phyloP scores from a whole-genome alignment of 1,140 invertebrate genomes.

The Caenorhabditis remanei region DNA sequence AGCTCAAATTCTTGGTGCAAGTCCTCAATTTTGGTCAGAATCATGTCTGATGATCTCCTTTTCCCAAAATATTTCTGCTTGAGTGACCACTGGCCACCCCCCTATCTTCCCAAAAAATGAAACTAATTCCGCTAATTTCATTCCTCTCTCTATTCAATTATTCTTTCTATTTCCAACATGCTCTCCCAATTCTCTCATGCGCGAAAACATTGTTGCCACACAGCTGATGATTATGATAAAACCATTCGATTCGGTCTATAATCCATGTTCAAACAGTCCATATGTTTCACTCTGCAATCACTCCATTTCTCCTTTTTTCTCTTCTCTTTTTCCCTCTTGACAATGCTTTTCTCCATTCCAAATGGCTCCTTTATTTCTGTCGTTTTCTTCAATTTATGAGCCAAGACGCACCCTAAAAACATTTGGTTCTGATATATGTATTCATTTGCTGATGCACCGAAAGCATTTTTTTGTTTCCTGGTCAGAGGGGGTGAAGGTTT shows the following conservation, averaged over 20 bases:
- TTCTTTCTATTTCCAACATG: neutral
- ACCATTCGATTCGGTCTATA: neutral
- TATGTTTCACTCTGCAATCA: slow-evolving; percentile 44
- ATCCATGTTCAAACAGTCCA: slow-evolving; percentile 33
- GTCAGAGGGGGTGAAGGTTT: neutral
- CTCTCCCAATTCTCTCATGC: neutral
- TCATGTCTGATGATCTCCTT: neutral
- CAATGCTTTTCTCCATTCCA: neutral
- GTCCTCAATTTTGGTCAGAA: neutral
- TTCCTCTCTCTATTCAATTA: neutral
- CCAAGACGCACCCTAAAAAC: neutral
- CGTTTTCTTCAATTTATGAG: too few species aligned
- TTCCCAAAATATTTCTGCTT: neutral
- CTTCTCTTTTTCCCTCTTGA: neutral
- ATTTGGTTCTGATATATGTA: slow-evolving; percentile 30
- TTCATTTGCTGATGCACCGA: neutral
- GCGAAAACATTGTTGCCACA: slow-evolving; percentile 15
- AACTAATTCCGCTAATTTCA: neutral
- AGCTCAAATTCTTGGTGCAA: too few species aligned
- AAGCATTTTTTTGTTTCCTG: neutral
- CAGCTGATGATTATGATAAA: slow-evolving; percentile 14
- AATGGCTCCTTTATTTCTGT: neutral
- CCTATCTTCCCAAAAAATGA: neutral
- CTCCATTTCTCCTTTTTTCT: neutral
- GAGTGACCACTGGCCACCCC: neutral